Percentiles rank a stretch among this genome's conserved stretches.
Evolutionary conservation across 2,888 invertebrate genomes (phyloP).

Genomic region (Drosophila nr. medialis): DNA sequence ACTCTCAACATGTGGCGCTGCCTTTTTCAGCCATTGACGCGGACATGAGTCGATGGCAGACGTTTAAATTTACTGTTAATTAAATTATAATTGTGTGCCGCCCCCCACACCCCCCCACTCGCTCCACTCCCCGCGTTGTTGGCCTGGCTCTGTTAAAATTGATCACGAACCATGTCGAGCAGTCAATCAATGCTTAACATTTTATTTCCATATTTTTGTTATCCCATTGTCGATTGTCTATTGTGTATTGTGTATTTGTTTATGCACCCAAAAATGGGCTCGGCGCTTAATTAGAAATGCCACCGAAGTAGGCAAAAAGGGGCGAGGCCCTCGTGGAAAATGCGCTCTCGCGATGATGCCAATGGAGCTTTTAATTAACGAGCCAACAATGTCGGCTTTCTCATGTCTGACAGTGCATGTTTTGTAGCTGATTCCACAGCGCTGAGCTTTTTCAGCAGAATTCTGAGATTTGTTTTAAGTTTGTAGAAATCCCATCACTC

Average conservation of each 20-base stretch:
- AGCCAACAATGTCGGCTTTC: not conserved
- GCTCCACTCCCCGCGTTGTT: not conserved
- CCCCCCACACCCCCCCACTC: not conserved
- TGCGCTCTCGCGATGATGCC: constrained; percentile 3
- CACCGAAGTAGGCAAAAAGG: constrained; percentile 40
- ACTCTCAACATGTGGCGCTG: constrained; percentile 63
- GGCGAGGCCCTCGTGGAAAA: constrained; percentile 27
- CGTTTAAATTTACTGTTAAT: constrained; percentile 67
- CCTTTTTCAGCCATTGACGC: constrained; percentile 9
- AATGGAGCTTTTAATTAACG: constrained; percentile 6
- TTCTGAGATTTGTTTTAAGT: not conserved
- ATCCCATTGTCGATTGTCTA: constrained; percentile 1
- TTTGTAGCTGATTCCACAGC: not conserved
- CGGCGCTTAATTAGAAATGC: constrained; percentile 56
- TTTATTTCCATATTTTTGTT: constrained; percentile 48
- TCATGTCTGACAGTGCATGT: not conserved
- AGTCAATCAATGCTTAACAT: constrained; percentile 68
- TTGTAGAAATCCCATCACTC: not conserved
- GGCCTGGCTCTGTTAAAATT: constrained; percentile 35
- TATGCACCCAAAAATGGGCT: constrained; percentile 33
- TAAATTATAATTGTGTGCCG: constrained; percentile 70
- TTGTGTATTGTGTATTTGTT: constrained; percentile 32
- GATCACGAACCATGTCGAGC: constrained; percentile 70
- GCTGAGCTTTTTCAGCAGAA: not conserved
- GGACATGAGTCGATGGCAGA: constrained; percentile 19